Percentiles rank a stretch among this genome's conserved stretches.
Evolutionary conservation across 1,140 invertebrate species (phyloP).

Genomic region (Chelonus insularis): DNA sequence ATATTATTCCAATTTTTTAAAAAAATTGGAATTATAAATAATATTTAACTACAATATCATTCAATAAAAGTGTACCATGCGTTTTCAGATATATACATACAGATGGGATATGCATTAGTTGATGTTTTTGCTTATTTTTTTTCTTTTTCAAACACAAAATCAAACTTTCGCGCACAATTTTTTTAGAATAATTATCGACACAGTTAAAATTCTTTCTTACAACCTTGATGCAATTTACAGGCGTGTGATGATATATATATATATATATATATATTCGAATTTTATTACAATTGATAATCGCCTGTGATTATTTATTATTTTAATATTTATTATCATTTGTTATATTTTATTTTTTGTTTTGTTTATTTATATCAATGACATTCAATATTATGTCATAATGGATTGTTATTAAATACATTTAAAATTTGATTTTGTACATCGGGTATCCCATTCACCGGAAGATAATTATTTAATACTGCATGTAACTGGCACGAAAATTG

Average conservation of each 20-base stretch:
- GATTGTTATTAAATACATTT: slow-evolving; percentile 43
- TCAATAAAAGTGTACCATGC: slow-evolving; percentile 44
- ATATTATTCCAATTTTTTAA: slow-evolving; percentile 20
- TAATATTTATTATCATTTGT: slow-evolving; percentile 13
- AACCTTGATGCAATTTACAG: slow-evolving; percentile 44
- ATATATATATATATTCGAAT: slow-evolving; percentile 16
- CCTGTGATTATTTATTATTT: not conserved
- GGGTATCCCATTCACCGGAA: slow-evolving; percentile 40
- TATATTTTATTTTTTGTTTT: not conserved
- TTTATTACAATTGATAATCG: slow-evolving; percentile 25
- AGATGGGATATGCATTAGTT: slow-evolving; percentile 55
- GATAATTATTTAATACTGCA: slow-evolving; percentile 32
- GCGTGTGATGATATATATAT: slow-evolving; percentile 25
- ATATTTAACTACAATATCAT: slow-evolving; percentile 45
- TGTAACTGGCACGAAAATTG: slow-evolving; percentile 11
- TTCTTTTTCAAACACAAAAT: slow-evolving; percentile 29
- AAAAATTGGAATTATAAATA: slow-evolving; percentile 26
- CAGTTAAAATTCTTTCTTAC: slow-evolving; percentile 37
- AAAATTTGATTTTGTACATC: slow-evolving; percentile 58
- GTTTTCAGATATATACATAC: slow-evolving; percentile 58
- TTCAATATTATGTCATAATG: slow-evolving; percentile 31
- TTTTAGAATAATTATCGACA: slow-evolving; percentile 45
- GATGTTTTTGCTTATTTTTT: slow-evolving; percentile 2
- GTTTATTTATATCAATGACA: not conserved
- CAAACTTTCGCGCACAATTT: slow-evolving; percentile 29